A percentile compares a stretch with the other conserved stretches of the same genome.
Conservation (phyloP, 2,113 vertebrate species). For the Pseudopipra pipra region DNA sequence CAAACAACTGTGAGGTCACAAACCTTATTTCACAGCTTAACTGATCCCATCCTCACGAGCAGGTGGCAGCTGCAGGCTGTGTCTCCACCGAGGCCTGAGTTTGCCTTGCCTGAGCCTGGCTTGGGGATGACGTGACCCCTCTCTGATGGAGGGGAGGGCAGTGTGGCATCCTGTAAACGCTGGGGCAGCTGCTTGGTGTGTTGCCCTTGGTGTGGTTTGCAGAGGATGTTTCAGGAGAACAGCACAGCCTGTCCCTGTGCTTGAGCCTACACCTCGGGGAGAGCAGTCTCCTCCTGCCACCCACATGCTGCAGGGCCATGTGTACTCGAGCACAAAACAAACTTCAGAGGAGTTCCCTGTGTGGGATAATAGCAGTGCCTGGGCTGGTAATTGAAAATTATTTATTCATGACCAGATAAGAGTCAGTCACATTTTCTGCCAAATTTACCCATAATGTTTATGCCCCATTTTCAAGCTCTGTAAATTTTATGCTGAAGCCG, state of each 20-base stretch:
- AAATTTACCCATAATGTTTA: slow-evolving; percentile 80
- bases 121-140: not conserved
- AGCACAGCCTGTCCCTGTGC: not conserved
- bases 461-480: slow-evolving; percentile 79
- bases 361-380: slow-evolving; percentile 18
- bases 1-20: not conserved
- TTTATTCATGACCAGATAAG: slow-evolving; percentile 77
- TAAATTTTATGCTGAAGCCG: slow-evolving; percentile 77
- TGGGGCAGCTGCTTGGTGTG: not conserved
- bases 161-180: not conserved
- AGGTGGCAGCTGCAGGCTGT: not conserved
- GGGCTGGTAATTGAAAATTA: slow-evolving; percentile 76
- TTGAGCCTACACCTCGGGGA: not conserved
- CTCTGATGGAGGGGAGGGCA: not conserved
- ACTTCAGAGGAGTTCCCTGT: slow-evolving; percentile 61
- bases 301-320: not conserved
- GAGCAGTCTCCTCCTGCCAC: not conserved
- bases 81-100: not conserved
- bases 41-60: not conserved
- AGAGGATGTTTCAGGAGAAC: not conserved
- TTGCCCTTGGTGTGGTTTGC: not conserved
- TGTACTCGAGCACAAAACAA: slow-evolving; percentile 18
- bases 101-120: not conserved
- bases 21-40: not conserved
- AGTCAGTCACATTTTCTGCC: slow-evolving; percentile 78